These are phyloP conservation scores for Panthera tigris DNA, from an alignment of 2,113 vertebrate species.

Conservation along the genomic window DNA sequence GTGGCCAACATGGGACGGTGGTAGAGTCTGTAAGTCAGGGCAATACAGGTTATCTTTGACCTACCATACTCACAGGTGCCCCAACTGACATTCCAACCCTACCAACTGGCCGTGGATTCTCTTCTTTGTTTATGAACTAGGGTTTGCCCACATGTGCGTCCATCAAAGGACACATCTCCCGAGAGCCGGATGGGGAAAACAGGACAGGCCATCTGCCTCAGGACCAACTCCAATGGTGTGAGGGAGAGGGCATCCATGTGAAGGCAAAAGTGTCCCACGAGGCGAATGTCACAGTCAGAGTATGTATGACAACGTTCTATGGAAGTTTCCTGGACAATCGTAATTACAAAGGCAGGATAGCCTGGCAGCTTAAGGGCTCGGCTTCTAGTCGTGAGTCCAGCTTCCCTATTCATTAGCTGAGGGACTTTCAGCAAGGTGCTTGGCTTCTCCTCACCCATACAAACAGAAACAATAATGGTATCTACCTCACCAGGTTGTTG, in stretches of 20 bases:
- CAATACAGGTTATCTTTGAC: too few species aligned
- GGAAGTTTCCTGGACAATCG: not conserved
- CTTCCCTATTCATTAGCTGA: not conserved
- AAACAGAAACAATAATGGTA: not conserved
- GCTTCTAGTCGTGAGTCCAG: not conserved
- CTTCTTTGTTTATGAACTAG: not conserved
- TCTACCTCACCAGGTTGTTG: not conserved
- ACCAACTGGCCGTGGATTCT: not conserved
- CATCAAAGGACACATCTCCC: too few species aligned
- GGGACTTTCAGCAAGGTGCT: not conserved
- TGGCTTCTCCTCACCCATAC: not conserved
- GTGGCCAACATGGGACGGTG: fast-evolving
- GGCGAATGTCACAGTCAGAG: not conserved
- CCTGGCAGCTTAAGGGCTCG: not conserved
- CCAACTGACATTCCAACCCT: not conserved
- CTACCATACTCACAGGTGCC: too few species aligned
- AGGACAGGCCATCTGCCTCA: not conserved
- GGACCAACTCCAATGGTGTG: not conserved
- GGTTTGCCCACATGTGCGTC: not conserved
- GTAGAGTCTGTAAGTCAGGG: not conserved
- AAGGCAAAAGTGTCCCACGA: not conserved
- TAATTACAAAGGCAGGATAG: not conserved
- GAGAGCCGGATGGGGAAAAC: not conserved
- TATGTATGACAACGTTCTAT: not conserved
- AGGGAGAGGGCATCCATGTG: not conserved